Evolutionary conservation across 1,140 invertebrate species (phyloP).

Genomic region (Tetragonula clypearis): DNA sequence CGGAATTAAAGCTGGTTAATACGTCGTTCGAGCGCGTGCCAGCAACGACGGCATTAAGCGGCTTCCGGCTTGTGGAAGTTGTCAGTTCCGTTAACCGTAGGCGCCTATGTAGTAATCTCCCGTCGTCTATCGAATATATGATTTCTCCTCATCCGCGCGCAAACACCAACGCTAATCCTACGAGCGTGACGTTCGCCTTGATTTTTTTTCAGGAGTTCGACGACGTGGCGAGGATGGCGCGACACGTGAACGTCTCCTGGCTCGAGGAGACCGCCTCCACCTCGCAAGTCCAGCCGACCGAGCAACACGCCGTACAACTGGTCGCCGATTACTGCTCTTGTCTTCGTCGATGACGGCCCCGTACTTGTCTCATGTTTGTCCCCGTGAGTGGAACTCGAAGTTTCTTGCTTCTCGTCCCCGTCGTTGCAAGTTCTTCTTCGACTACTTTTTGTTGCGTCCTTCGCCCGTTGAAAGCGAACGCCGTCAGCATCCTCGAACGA

Average conservation of each 20-base stretch:
- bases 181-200: background rate
- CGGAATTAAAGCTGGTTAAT: slow-evolving; percentile 55
- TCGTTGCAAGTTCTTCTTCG: fast-evolving
- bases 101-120: slow-evolving; percentile 20
- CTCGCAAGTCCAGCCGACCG: slow-evolving; percentile 50
- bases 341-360: slow-evolving; percentile 53
- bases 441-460: no score
- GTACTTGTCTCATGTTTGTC: no score
- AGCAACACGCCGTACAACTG: slow-evolving; percentile 66
- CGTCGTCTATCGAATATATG: background rate
- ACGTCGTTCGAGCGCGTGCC: slow-evolving; percentile 24
- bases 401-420: background rate
- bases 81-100: slow-evolving; percentile 49
- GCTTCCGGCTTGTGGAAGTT: slow-evolving; percentile 31
- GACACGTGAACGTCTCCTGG: slow-evolving; percentile 75
- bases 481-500: no score
- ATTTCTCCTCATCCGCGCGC: background rate
- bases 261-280: slow-evolving; percentile 60
- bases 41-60: slow-evolving; percentile 24
- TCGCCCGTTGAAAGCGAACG: no score
- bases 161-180: background rate
- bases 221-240: slow-evolving; percentile 64
- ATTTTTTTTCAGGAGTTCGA: slow-evolving; percentile 62
- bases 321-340: slow-evolving; percentile 69
- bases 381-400: background rate